Conservation (phyloP, 2,797 vertebrate species). For the Macroramphosus scolopax region DNA sequence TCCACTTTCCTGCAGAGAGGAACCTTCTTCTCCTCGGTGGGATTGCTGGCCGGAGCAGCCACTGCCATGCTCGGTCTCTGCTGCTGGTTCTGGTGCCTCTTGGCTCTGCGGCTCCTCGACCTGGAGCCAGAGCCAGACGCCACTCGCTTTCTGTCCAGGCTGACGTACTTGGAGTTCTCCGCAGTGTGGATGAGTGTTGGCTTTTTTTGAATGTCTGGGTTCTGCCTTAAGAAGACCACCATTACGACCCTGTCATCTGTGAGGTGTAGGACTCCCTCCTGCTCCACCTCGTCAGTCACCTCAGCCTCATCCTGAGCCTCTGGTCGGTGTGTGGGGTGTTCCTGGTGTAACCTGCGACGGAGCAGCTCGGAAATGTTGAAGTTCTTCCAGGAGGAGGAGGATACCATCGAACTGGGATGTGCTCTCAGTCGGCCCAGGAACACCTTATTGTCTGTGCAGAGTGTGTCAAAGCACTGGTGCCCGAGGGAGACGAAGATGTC, state of each 20-base stretch:
- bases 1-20: conserved; percentile 80
- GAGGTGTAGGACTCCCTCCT: conserved; percentile 40
- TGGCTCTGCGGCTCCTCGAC: conserved; percentile 41
- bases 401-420: conserved; percentile 31
- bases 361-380: conserved; percentile 83
- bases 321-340: rapidly evolving
- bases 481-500: conserved; percentile 79
- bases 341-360: conserved; percentile 73
- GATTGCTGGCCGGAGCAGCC: not conserved
- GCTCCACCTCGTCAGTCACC: not conserved
- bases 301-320: conserved; percentile 11
- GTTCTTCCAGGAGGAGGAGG: conserved; percentile 79
- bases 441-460: conserved; percentile 62
- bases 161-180: conserved; percentile 82
- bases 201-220: conserved; percentile 19
- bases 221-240: conserved; percentile 83
- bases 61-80: conserved; percentile 31
- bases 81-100: conserved; percentile 70
- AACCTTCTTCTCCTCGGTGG: conserved; percentile 27
- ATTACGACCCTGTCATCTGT: conserved; percentile 75
- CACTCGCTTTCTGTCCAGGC: conserved; percentile 51
- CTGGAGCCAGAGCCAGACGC: not conserved
- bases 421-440: conserved; percentile 77
- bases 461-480: conserved; percentile 23
- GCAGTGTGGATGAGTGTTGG: conserved; percentile 83